Percentiles rank a stretch among this genome's conserved stretches.
Conservation (phyloP, 2,797 vertebrate species). For the Pseudotriccus pelzelni region DNA sequence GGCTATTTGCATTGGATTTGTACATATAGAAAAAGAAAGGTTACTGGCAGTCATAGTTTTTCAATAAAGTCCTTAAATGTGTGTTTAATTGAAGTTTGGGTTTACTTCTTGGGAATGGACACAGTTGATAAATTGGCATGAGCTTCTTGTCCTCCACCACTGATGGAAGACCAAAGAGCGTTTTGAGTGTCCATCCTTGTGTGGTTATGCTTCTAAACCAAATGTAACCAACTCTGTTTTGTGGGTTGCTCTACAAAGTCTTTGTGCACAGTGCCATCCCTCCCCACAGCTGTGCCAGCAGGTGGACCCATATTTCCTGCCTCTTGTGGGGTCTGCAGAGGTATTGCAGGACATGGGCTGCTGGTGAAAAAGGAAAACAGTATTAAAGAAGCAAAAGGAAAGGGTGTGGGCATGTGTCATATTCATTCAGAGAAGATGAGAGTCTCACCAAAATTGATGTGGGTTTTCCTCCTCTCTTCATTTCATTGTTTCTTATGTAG, state of each 20-base stretch:
- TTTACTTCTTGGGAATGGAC: neutral
- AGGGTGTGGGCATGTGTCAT: rapidly evolving
- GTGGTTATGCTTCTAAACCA: neutral
- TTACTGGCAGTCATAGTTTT: conserved; percentile 9
- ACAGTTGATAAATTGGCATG: neutral
- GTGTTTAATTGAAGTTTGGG: neutral
- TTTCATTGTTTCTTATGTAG: neutral
- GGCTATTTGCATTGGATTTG: conserved; percentile 40
- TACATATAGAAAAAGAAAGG: neutral
- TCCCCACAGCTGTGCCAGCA: neutral
- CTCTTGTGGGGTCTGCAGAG: neutral
- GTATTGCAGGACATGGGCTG: neutral
- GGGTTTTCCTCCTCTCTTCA: neutral
- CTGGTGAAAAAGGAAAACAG: neutral
- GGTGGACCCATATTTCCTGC: rapidly evolving
- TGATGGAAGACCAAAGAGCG: neutral
- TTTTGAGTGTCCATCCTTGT: neutral
- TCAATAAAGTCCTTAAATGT: neutral
- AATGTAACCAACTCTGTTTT: neutral
- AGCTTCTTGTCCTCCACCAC: neutral
- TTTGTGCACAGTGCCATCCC: neutral
- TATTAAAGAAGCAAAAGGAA: neutral
- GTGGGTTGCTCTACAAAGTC: neutral
- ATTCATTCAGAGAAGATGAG: neutral
- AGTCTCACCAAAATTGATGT: neutral